Evolutionary conservation across 2,888 invertebrate species (phyloP), one percentile per base, ranked within the genome.

Genomic region (Sinopyrophorus schimmeli): DNA sequence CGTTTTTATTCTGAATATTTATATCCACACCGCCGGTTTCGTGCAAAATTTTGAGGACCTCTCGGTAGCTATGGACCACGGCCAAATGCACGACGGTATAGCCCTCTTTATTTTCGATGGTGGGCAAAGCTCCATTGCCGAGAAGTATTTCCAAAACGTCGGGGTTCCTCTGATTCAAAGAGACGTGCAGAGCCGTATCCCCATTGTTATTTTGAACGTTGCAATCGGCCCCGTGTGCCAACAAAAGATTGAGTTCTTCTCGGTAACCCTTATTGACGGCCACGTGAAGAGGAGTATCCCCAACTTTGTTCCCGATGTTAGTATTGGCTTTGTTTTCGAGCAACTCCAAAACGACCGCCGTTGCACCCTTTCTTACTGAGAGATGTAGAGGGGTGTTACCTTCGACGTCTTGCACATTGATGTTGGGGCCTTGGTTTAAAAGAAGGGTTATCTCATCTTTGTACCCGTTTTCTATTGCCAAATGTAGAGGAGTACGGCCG

Each of bases 241-340:
- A 16, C 4, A 39, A 14, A 9, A 27, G 1, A 11, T 38, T 9
- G 2, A 12, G n/a, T 3, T 26, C 15, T 2, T 26, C 11, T 9
- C 14, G n/a, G 16, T 9, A 7, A 7, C 12, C 38, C 2, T 15
- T 2, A 5, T 9, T 3, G 1, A 38, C 24, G 7, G 26, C 24
- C 3, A 20, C 6, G 9, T 39, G 39, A 3, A 39, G 27, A 7
- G 39, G 28, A 7, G 39, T 28, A 12, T 39, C 21, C 4, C 20
- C 20, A 20, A 18, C 14, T 2, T n/a, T 12, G n/a, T 39, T 28
- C n/a, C 12, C 17, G 7, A 11, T 17, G 10, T 7, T 10, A 5
- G 28, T 3, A 10, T 28, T n/a, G 6, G 27, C 15, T 10, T 12
- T n/a, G 1, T 28, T 27, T 3, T 16, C 11, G 4, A 39, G 3